Evolutionary conservation across 2,888 invertebrate genomes (phyloP).

Genomic region (Campoplex nolae): DNA sequence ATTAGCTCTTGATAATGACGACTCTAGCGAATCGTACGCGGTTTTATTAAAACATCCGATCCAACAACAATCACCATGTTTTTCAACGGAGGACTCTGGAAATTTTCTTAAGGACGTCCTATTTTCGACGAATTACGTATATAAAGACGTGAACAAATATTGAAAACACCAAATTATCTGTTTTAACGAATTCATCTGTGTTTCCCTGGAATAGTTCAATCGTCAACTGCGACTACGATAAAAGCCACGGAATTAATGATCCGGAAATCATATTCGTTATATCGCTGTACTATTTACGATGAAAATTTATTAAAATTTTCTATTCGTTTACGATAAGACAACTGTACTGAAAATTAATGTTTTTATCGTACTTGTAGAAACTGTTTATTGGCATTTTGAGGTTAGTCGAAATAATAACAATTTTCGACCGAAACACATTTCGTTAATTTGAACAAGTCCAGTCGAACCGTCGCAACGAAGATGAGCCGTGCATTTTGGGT

Average conservation of each 20-base stretch:
- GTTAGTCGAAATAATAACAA: no score
- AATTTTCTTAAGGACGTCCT: background rate
- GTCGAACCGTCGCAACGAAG: no score
- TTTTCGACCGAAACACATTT: no score
- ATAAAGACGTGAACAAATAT: background rate
- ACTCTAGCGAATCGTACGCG: background rate
- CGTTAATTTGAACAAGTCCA: no score
- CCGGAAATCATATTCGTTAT: no score
- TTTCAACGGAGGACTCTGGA: background rate
- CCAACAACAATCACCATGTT: background rate
- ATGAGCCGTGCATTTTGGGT: no score
- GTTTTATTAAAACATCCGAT: background rate
- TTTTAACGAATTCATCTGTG: background rate
- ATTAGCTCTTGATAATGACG: constrained; percentile 7
- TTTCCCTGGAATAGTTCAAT: background rate
- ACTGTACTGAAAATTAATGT: no score
- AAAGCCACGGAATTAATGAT: background rate
- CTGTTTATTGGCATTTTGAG: no score
- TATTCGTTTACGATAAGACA: no score
- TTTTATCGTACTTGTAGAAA: no score
- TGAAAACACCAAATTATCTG: background rate
- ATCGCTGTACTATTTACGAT: no score
- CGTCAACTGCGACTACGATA: background rate
- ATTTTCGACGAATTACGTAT: background rate
- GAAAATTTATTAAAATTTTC: no score